A percentile compares a stretch with the other conserved stretches of the same genome.
phyloP scores from a whole-genome alignment of 2,797 vertebrate species.

The Acipenser oxyrinchus region DNA sequence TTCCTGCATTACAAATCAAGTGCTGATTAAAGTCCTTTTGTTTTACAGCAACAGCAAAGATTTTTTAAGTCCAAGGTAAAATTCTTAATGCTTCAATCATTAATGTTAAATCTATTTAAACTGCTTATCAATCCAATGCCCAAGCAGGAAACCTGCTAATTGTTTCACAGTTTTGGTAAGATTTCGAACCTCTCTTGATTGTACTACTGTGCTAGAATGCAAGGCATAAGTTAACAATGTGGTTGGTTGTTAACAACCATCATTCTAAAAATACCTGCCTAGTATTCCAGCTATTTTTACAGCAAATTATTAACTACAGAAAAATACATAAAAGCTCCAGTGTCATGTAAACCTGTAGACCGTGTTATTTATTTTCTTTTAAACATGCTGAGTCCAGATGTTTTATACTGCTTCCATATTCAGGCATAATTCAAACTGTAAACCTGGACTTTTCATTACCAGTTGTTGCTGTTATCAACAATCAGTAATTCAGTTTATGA shows the following conservation, averaged over 20 bases:
- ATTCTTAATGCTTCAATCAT: no score
- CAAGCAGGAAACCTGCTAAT: no score
- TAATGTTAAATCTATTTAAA: no score
- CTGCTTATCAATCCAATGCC: no score
- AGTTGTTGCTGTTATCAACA: background rate
- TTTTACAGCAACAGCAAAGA: no score
- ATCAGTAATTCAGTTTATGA: background rate
- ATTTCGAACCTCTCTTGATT: no score
- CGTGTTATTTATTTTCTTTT: background rate
- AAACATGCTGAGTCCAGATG: background rate
- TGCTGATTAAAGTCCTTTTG: no score
- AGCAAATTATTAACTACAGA: background rate
- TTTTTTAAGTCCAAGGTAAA: no score
- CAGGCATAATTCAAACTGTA: background rate
- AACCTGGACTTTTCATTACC: background rate
- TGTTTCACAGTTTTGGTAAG: no score
- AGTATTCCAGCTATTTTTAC: conserved; percentile 1
- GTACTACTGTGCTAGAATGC: background rate
- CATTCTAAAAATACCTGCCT: background rate
- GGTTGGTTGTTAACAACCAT: background rate
- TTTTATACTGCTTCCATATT: background rate
- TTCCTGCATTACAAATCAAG: no score
- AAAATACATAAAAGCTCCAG: background rate
- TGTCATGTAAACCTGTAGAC: background rate
- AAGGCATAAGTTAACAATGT: background rate